phyloP scores from a whole-genome alignment of 2,113 vertebrate species.

The Oreochromis aureus region DNA sequence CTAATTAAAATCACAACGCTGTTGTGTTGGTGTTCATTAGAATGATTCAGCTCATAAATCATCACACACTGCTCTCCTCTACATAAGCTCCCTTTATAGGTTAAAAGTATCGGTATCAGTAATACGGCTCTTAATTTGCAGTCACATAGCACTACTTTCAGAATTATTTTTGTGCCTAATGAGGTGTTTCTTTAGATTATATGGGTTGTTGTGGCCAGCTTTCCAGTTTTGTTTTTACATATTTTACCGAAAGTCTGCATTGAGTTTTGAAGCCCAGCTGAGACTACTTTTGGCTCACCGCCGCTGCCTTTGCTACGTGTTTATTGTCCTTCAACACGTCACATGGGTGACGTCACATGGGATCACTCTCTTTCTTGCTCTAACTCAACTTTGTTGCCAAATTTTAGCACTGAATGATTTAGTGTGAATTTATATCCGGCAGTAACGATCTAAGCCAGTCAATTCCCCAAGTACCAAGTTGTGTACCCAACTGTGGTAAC shows the following conservation, averaged over 20 bases:
- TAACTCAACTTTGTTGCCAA: not conserved
- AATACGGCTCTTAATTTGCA: not conserved
- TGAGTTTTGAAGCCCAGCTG: not conserved
- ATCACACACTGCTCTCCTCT: not conserved
- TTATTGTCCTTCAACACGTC: not conserved
- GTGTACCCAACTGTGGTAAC: not conserved
- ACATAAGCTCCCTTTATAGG: not conserved
- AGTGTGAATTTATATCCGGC: not conserved
- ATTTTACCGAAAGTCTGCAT: not conserved
- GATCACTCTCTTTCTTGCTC: not conserved
- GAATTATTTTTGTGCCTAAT: not conserved
- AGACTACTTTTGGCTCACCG: rapidly evolving
- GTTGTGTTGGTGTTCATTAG: not conserved
- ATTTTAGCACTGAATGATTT: not conserved
- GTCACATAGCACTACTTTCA: not conserved
- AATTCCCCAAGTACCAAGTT: not conserved
- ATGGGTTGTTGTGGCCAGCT: not conserved
- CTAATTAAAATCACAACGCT: not conserved
- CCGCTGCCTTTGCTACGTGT: too few species aligned
- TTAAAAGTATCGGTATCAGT: not conserved
- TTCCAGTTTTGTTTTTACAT: not conserved
- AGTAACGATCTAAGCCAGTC: not conserved
- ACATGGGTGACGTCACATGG: not conserved
- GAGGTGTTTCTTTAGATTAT: not conserved
- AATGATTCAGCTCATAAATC: not conserved